Evolutionary conservation across 2,113 vertebrate genomes (phyloP), one percentile per base, ranked within the genome.

Genomic region (Oxygymnocypris stewartii): DNA sequence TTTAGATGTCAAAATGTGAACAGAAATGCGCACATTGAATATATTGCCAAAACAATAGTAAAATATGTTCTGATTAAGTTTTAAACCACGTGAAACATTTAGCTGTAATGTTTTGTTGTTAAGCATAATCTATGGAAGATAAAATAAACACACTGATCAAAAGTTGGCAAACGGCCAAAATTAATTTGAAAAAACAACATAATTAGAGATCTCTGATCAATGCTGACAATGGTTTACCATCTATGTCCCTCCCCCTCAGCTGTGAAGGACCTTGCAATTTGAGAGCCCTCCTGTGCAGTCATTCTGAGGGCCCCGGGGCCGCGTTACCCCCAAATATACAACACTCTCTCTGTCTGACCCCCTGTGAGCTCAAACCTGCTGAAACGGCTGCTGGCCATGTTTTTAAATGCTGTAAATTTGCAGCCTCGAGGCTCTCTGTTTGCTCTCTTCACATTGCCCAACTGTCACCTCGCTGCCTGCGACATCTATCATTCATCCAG

Each of bases 141-240:
- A 67, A 28, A 31, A 14, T 23, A 40, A 74, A n/a, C 4, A n/a
- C 47, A 54, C 7, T 31, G 25, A 35, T 11, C 13, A 63, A 6
- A 63, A 42, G 4, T 1, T 16, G 18, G 3, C 2, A 78, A 79
- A 79, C 59, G 31, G 8, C 13, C 6, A 8, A 51, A 49, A 9
- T 18, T 4, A 67, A 7, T 6, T 35, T 9, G 1, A 12, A 71
- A 82, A 37, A 83, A 35, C 25, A 7, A 12, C 11, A 6, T 25
- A 10, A 20, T 51, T 51, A 49, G 4, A 20, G n/a, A 31, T 6
- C 42, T 61, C 82, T 79, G 25, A 82, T 79, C 77, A 87, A 65
- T 91, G 90, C 92, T 92, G 89, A 90, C 91, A 91, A 89, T 89
- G 89, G 90, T 92, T 92, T 87, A 88, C 85, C 93, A 90, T 87